phyloP scores from a whole-genome alignment of 2,113 vertebrate genomes.

The Erinaceus europaeus region DNA sequence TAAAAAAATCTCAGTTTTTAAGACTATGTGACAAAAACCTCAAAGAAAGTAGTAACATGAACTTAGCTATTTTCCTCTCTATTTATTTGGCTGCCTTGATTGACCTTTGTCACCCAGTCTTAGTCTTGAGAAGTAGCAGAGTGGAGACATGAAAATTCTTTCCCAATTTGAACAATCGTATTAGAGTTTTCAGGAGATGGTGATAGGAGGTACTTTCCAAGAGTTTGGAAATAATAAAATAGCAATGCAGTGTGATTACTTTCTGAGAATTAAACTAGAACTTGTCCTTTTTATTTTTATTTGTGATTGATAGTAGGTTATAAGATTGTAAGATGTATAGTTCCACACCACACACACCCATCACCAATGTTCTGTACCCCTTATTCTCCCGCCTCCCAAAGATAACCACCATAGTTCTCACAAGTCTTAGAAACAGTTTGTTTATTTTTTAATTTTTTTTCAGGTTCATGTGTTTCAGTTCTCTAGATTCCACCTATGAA shows the following conservation, averaged over 20 bases:
- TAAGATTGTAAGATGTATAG: too few relatives aligned
- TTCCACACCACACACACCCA: too few relatives aligned
- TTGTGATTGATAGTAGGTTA: too few relatives aligned
- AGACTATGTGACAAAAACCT: not conserved
- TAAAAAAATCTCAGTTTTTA: constrained; percentile 48
- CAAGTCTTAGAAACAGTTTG: too few relatives aligned
- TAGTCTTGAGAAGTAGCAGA: not conserved
- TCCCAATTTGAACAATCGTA: not conserved
- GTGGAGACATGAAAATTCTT: not conserved
- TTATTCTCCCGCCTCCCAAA: too few relatives aligned
- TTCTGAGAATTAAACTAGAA: not conserved
- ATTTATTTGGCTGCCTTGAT: not conserved
- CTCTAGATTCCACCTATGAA: too few relatives aligned
- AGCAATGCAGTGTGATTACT: not conserved
- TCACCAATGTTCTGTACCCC: too few relatives aligned
- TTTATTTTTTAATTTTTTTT: too few relatives aligned
- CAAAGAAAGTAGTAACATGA: not conserved
- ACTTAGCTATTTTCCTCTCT: not conserved
- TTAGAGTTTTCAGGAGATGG: not conserved
- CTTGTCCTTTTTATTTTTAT: too few relatives aligned
- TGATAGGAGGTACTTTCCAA: not conserved
- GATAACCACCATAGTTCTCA: too few relatives aligned
- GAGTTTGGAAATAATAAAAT: not conserved
- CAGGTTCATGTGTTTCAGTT: too few relatives aligned
- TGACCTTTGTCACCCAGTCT: too few relatives aligned